Evolutionary conservation across 2,888 invertebrate genomes (phyloP), one percentile per base, ranked within the genome.

Genomic region (Idaea aversata): DNA sequence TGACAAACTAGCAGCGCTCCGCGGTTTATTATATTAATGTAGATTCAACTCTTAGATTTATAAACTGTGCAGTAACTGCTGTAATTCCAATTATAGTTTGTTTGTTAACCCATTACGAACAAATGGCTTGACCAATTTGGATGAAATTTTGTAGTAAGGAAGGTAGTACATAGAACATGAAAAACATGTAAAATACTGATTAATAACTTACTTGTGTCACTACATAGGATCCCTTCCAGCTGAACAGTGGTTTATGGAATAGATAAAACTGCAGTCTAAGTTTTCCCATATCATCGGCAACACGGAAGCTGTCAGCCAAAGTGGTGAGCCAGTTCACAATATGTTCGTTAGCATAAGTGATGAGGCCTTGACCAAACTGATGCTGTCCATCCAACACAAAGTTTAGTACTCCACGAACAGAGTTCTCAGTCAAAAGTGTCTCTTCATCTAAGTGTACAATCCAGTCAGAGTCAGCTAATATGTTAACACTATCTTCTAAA

Each of bases 211-310:
- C 98, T 95, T 98, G 98, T 71, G 98, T 98, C 10, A 99, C 98
- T 72, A 99, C 99, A 90, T 97, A 99, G 60, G 99, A 99, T 69
- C 99, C 99, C 91, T 99, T 99, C 98, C 99, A 99, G 87, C 98
- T 98, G 88, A 99, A 98, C 65, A 98, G 93, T 16, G 99, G 99
- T 84, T 97, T 97, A 86, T 99, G 98, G 86, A 99, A 98, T 88
- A 97, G 93, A 79, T 96, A 96, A 83, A 99, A 98, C 86, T 99
- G 99, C 72, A 98, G 94, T 77, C 98, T 94, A 65, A 99, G 91
- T 89, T 99, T 99, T 66, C 99, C 99, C 98, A 99, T 98, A 82
- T 99, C 99, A 90, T 99, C 99, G 34, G 98, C 97, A 0, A 99
- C 99, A 72, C 99, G 95, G 87, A 97, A 99, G 82, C 98, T 98